Conservation (phyloP, 2,888 invertebrate species). For the Trichogramma dendrolimi region DNA sequence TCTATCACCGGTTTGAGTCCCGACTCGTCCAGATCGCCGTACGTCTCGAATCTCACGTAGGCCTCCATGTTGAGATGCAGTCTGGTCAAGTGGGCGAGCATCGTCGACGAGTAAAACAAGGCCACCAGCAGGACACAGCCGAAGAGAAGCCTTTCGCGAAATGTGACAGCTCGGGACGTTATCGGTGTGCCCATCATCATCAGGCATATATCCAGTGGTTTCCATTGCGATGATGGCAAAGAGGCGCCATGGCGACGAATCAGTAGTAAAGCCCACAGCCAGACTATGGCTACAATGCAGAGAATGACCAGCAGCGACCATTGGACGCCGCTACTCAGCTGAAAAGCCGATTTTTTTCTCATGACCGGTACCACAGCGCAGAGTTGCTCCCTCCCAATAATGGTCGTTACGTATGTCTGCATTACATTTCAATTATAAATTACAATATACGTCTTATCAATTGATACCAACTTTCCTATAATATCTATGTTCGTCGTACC, state of each 20-base stretch:
- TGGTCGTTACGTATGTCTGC: constrained; percentile 3
- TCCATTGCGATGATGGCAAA: background rate
- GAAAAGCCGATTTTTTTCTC: background rate
- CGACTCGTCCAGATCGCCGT: constrained; percentile 9
- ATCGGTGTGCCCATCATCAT: constrained; percentile 2
- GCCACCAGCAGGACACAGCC: constrained; percentile 7
- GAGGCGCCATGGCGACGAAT: too few species aligned
- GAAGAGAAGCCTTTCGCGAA: constrained; percentile 8
- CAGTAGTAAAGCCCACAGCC: background rate
- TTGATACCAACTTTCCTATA: too few species aligned
- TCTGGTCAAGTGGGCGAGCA: constrained; percentile 10
- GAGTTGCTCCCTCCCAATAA: background rate
- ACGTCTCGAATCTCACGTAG: background rate
- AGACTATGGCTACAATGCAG: background rate
- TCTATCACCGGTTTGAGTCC: constrained; percentile 10
- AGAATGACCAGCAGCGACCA: background rate
- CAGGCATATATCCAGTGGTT: background rate
- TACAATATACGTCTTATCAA: too few species aligned
- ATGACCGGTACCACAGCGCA: constrained; percentile 8
- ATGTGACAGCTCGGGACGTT: background rate
- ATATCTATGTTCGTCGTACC: too few species aligned
- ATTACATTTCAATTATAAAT: background rate
- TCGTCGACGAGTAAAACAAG: constrained; percentile 11
- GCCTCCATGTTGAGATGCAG: background rate
- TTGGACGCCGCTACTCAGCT: background rate